Percentiles rank a stretch among this genome's conserved stretches.
These are phyloP conservation scores for Paratilapia polleni DNA, from an alignment of 2,113 vertebrate genomes.

Conservation along the genomic window DNA sequence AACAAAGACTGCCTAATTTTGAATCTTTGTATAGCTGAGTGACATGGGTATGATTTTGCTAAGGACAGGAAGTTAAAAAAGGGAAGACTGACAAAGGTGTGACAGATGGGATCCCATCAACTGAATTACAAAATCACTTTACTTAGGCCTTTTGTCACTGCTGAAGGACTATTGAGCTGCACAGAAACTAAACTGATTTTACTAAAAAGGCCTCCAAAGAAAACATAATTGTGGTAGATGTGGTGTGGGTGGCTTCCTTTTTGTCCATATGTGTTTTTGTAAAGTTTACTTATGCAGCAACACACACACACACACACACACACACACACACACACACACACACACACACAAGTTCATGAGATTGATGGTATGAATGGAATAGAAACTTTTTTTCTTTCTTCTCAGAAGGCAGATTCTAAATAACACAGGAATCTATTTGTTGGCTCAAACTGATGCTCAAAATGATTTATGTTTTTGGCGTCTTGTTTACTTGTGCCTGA, in stretches of 20 bases:
- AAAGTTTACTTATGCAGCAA: background rate
- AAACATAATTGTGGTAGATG: slow-evolving; percentile 63
- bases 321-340: background rate
- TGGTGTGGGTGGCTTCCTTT: slow-evolving; percentile 28
- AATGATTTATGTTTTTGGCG: slow-evolving; percentile 24
- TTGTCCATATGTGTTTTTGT: slow-evolving; percentile 20
- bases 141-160: slow-evolving; percentile 52
- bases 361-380: background rate
- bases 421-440: slow-evolving; percentile 29
- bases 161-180: slow-evolving; percentile 42
- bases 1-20: slow-evolving; percentile 15
- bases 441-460: slow-evolving; percentile 30
- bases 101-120: slow-evolving; percentile 55
- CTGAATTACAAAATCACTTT: slow-evolving; percentile 59
- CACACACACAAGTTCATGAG: background rate
- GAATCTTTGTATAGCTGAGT: slow-evolving; percentile 26
- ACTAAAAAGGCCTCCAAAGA: slow-evolving; percentile 17
- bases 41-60: background rate
- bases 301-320: background rate
- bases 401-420: slow-evolving; percentile 12
- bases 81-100: slow-evolving; percentile 28
- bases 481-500: slow-evolving; percentile 50
- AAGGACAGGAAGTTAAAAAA: slow-evolving; percentile 1
- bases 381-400: background rate
- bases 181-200: slow-evolving; percentile 66